Evolutionary conservation across 2,797 vertebrate genomes (phyloP).

Genomic region (Xenopus petersii): DNA sequence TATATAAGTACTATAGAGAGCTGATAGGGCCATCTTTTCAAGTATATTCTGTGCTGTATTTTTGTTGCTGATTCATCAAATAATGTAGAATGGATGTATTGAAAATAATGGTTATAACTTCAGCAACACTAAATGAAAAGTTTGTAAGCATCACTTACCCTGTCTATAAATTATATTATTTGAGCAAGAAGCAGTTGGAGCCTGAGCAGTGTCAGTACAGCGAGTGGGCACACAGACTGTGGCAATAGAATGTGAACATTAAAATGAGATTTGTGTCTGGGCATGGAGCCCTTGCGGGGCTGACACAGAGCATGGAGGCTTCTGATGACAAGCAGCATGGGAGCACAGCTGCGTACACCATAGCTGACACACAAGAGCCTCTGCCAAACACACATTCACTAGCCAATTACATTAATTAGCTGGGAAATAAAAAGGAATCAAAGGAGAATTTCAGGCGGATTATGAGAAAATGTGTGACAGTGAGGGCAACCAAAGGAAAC

Average conservation of each 20-base stretch:
- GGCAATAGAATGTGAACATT: constrained; percentile 1
- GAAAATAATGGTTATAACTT: background rate
- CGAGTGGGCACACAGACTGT: constrained; percentile 9
- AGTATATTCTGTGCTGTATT: no score
- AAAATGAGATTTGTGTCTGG: constrained; percentile 32
- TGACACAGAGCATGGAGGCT: constrained; percentile 36
- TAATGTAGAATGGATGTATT: no score
- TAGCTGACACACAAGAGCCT: constrained; percentile 26
- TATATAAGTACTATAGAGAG: no score
- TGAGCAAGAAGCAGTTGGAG: background rate
- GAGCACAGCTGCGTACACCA: constrained; percentile 37
- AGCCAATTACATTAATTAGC: constrained; percentile 49
- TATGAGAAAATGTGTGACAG: constrained; percentile 26
- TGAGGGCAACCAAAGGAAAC: constrained; percentile 2
- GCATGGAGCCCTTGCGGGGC: constrained; percentile 36
- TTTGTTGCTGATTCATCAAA: no score
- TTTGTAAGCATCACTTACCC: background rate
- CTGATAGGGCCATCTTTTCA: no score
- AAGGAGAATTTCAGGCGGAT: constrained; percentile 16
- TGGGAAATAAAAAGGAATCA: constrained; percentile 8
- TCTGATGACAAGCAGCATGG: constrained; percentile 47
- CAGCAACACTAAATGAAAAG: background rate
- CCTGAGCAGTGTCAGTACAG: constrained; percentile 1
- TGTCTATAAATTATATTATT: background rate
- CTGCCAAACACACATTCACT: constrained; percentile 35